Conservation (phyloP, 2,888 invertebrate species). For the Trissoscelio sp. region DNA sequence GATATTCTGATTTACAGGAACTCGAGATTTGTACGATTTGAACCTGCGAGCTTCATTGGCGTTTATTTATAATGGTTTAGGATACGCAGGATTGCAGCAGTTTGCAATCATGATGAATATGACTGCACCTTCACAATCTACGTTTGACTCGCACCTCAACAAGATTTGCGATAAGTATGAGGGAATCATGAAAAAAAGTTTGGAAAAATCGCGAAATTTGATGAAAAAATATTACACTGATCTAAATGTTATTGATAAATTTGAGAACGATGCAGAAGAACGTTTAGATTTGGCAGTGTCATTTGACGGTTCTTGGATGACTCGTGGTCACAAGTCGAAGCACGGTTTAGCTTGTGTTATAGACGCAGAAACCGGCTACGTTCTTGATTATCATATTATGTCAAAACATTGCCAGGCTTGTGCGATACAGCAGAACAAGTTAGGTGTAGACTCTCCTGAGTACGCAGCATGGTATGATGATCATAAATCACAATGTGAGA, state of each 20-base stretch:
- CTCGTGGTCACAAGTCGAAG: slow-evolving; percentile 34
- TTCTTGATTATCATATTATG: too few relatives aligned
- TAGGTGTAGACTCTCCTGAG: too few relatives aligned
- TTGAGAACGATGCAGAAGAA: slow-evolving; percentile 10
- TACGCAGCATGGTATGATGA: too few relatives aligned
- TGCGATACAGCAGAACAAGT: too few relatives aligned
- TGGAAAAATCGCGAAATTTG: slow-evolving; percentile 18
- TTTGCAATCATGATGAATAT: slow-evolving; percentile 28
- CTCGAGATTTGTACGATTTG: slow-evolving; percentile 17
- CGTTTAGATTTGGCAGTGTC: slow-evolving; percentile 17
- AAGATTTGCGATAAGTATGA: background rate
- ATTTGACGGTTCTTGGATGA: slow-evolving; percentile 30
- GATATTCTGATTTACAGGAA: background rate
- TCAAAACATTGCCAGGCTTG: too few relatives aligned
- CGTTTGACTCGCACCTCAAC: slow-evolving; percentile 23
- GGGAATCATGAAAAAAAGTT: slow-evolving; percentile 12
- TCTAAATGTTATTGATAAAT: slow-evolving; percentile 9
- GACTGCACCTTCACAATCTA: slow-evolving; percentile 5
- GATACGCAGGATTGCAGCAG: slow-evolving; percentile 23
- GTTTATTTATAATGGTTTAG: slow-evolving; percentile 19
- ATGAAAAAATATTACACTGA: slow-evolving; percentile 17
- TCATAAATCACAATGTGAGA: too few relatives aligned
- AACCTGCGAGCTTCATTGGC: slow-evolving; percentile 23
- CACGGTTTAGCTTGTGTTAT: slow-evolving; percentile 39
- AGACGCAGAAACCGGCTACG: slow-evolving; percentile 5